Base-by-base conservation (phyloP, 2,113 vertebrate genomes). In the Maccullochella peelii region DNA sequence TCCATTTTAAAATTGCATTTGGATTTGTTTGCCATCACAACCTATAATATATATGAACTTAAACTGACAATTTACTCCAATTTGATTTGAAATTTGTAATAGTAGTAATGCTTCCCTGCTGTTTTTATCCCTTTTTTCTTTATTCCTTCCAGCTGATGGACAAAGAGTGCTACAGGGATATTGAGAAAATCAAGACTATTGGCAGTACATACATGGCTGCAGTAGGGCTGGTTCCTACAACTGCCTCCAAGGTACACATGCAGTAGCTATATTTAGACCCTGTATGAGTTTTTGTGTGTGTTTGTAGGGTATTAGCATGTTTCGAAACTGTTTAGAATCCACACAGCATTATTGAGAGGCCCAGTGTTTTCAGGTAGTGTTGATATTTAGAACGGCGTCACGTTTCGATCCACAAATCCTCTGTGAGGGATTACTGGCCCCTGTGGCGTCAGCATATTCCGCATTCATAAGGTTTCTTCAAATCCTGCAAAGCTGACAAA, bases 121-220 rank as follows among this genome's bases (percentile, higher is more conserved):
- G 30, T 88, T 81, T 80, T 62, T 21, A 20, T 74, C 15, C 23
- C 21, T n/a, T 40, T 49, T 66, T 16, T 25, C 6, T 3, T 33
- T 33, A 33, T 33, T 33, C 10, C 77, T 47, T 88, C 33, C 80
- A 99, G 98, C 96, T 99, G 92, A 97, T 99, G 98, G 98, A 99
- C 82, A 99, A 98, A 94, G 98, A 99, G 86, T 98, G 95, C 91
- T 99, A 99, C 94, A 97, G 95, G 91, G 98, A 99, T 68, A 97
- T 99, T 77, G 98, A 99, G 96, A 99, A 99, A 93, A 99, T 99
- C 93, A 99, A 99, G 95, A 99, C 98, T 73, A 99, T 99, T 47
- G 98, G 98, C 83, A 99, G 98, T 86, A 99, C 98, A 3, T 99
- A 99, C 88, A 99, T 99, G 98, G 98, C 97, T 77, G 98, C 98